Conservation (phyloP, 2,113 vertebrate genomes). For the Poicephalus gulielmi region DNA sequence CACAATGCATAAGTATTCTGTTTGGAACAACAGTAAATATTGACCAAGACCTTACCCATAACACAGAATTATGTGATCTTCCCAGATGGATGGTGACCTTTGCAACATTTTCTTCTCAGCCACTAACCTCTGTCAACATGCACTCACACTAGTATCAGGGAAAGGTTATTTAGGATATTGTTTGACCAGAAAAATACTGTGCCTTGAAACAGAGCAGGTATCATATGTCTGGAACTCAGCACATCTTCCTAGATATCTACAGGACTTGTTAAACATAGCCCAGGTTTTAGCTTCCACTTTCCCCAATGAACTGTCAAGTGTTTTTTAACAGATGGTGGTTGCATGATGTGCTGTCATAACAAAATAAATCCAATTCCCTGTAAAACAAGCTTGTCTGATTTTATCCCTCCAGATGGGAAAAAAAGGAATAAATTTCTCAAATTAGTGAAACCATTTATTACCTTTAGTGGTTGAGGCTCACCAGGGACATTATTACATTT, state of each 20-base stretch:
- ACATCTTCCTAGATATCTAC: background rate
- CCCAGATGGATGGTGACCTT: background rate
- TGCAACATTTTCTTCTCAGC: background rate
- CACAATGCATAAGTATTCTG: background rate
- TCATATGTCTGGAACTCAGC: background rate
- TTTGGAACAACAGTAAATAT: background rate
- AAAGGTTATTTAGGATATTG: background rate
- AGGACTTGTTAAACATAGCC: background rate
- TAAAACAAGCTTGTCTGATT: background rate
- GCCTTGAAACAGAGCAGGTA: background rate
- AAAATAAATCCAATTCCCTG: conserved; percentile 10
- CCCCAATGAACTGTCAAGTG: background rate
- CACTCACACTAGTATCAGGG: background rate
- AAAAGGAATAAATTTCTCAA: background rate
- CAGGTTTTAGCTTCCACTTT: background rate
- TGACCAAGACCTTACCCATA: background rate
- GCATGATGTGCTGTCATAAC: background rate
- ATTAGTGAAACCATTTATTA: background rate
- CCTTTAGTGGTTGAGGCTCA: background rate
- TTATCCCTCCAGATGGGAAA: background rate
- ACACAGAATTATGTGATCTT: background rate
- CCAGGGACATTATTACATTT: background rate
- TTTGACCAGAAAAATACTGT: background rate
- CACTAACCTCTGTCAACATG: background rate
- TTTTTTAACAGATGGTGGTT: conserved; percentile 18